Percentiles rank a stretch among this genome's conserved stretches.
These are phyloP conservation scores for Oreocharis arfaki DNA, from an alignment of 2,113 vertebrate species.

Conservation along the genomic window DNA sequence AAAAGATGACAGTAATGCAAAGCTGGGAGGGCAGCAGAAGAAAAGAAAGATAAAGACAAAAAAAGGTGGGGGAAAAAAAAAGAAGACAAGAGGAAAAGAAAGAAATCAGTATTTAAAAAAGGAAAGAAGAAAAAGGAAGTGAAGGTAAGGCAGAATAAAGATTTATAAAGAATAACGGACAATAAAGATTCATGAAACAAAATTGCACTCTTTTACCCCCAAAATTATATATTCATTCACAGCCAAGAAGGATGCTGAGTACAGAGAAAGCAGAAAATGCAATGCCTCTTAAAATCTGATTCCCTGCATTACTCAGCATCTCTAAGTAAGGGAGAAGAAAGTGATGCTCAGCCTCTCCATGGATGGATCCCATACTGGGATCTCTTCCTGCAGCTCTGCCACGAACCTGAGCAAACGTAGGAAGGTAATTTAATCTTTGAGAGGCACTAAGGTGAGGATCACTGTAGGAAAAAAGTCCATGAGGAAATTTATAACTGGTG, in stretches of 20 bases:
- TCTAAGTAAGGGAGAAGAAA: neutral
- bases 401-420: neutral
- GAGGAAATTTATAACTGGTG: neutral
- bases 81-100: neutral
- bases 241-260: neutral
- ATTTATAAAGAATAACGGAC: neutral
- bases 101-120: neutral
- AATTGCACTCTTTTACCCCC: neutral
- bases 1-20: constrained; percentile 77
- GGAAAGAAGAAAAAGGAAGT: neutral
- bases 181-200: neutral
- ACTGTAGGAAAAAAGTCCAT: neutral
- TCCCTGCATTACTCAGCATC: neutral
- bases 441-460: neutral
- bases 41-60: constrained; percentile 56
- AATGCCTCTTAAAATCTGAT: neutral
- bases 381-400: neutral
- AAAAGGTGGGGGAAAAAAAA: neutral
- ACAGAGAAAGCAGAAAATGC: neutral
- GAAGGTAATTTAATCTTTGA: neutral
- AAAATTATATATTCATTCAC: neutral
- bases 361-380: neutral
- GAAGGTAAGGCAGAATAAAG: neutral
- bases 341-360: neutral
- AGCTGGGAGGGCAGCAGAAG: constrained; percentile 62